These are phyloP conservation scores for Thaumetopoea pityocampa DNA, from an alignment of 1,140 invertebrate genomes.

Conservation along the genomic window DNA sequence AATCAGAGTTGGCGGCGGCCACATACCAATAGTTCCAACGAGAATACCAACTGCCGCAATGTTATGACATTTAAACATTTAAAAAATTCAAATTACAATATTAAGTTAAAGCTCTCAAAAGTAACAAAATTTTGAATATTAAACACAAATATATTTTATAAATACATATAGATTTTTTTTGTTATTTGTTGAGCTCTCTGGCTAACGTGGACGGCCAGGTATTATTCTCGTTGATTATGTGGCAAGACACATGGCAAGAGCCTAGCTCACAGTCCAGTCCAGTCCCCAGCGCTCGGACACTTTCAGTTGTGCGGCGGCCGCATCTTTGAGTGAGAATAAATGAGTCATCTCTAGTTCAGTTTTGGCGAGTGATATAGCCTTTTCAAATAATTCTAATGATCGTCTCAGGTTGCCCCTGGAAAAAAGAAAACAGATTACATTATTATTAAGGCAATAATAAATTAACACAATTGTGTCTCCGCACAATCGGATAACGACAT, in stretches of 20 bases:
- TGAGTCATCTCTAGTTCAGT: slow-evolving; percentile 92
- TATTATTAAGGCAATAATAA: no score
- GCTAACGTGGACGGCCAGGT: slow-evolving; percentile 25
- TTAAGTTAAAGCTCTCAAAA: slow-evolving; percentile 11
- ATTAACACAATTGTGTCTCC: no score
- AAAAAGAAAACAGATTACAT: slow-evolving; percentile 45
- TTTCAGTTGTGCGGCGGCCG: slow-evolving; percentile 89
- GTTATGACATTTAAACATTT: slow-evolving; percentile 4
- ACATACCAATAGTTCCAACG: slow-evolving; percentile 20
- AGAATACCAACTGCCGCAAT: slow-evolving; percentile 26
- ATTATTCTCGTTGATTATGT: slow-evolving; percentile 42
- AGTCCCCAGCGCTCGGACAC: slow-evolving; percentile 86
- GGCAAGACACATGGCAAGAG: slow-evolving; percentile 16
- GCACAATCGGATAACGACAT: no score
- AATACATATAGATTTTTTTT: slow-evolving; percentile 8
- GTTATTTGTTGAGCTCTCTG: slow-evolving; percentile 10
- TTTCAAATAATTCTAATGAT: slow-evolving; percentile 91
- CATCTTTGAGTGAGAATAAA: slow-evolving; percentile 89
- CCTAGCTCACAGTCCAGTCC: slow-evolving; percentile 73
- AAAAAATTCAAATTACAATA: slow-evolving; percentile 8
- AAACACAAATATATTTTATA: not conserved
- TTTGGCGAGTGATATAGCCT: slow-evolving; percentile 90
- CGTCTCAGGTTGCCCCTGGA: slow-evolving; percentile 88
- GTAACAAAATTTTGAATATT: slow-evolving; percentile 1
- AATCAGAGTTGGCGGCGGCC: slow-evolving; percentile 25